Percentiles rank a stretch among this genome's conserved stretches.
These are phyloP conservation scores for Oscheius sp. DNA, from an alignment of 2,888 invertebrate genomes.

Conservation along the genomic window DNA sequence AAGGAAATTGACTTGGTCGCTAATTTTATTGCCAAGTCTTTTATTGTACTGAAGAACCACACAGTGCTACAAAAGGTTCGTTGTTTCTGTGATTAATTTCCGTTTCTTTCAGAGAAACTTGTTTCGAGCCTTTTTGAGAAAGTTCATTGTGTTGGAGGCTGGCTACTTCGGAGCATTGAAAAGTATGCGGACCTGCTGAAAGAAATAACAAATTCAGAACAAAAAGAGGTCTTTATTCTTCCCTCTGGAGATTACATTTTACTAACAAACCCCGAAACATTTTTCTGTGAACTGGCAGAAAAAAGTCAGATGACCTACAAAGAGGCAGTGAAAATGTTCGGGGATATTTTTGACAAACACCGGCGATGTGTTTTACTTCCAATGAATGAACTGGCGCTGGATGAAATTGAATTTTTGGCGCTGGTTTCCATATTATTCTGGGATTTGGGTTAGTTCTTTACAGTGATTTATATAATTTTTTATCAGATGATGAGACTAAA, in stretches of 20 bases:
- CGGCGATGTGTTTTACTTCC: constrained; percentile 11
- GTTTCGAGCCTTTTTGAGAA: not conserved
- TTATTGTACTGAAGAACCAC: not conserved
- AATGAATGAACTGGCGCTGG: constrained; percentile 5
- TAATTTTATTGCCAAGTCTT: not conserved
- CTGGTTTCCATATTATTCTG: constrained; percentile 7
- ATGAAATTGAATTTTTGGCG: constrained; percentile 25
- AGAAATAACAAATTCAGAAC: not conserved
- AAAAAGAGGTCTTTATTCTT: constrained; percentile 6
- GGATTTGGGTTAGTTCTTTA: not conserved
- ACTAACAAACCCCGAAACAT: not conserved
- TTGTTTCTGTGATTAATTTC: too few relatives aligned
- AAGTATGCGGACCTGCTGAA: not conserved
- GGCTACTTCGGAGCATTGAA: constrained; percentile 3
- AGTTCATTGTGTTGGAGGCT: constrained; percentile 20
- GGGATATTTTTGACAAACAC: constrained; percentile 6
- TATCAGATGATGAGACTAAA: not conserved
- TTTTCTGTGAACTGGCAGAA: constrained; percentile 14
- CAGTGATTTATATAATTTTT: not conserved
- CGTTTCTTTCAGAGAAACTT: constrained; percentile 16
- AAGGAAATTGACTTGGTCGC: constrained; percentile 18
- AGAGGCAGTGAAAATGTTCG: not conserved
- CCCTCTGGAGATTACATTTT: constrained; percentile 15
- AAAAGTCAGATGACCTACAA: constrained; percentile 7
- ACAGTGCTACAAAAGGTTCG: constrained; percentile 6